These are phyloP conservation scores for Drosophila ochracea DNA, from an alignment of 2,888 invertebrate species.

Conservation along the genomic window DNA sequence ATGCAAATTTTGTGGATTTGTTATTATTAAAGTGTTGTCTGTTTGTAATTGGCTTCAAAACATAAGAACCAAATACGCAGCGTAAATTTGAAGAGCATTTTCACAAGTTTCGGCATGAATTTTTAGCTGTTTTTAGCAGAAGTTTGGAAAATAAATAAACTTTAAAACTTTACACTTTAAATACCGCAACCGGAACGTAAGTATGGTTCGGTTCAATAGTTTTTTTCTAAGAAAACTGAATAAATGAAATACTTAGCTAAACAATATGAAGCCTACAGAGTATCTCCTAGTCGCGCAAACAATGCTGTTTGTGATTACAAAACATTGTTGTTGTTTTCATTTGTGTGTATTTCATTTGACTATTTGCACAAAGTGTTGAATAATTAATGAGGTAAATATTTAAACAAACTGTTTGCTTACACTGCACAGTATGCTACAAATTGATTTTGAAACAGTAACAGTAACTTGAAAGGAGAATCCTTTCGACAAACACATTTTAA, in stretches of 20 bases:
- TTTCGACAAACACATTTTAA: conserved; percentile 8
- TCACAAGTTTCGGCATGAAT: neutral
- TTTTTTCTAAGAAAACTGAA: neutral
- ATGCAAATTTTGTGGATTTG: conserved; percentile 8
- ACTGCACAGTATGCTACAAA: neutral
- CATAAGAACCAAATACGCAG: neutral
- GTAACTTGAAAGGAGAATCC: neutral
- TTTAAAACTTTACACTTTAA: neutral
- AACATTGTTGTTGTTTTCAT: no score
- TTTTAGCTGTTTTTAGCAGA: neutral
- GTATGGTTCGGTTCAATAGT: neutral
- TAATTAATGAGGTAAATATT: conserved; percentile 17
- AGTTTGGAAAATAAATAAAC: no score
- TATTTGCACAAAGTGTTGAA: neutral
- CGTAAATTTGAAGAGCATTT: neutral
- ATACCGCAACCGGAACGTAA: neutral
- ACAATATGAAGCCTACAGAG: neutral
- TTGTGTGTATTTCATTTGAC: neutral
- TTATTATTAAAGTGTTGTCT: neutral
- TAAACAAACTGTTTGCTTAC: conserved; percentile 4
- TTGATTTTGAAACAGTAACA: conserved; percentile 3
- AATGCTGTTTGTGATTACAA: no score
- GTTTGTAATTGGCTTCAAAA: conserved; percentile 7
- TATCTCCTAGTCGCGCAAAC: neutral
- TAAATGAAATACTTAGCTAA: neutral